These are phyloP conservation scores for Nephotettix cincticeps DNA, from an alignment of 1,140 invertebrate genomes.

Conservation along the genomic window DNA sequence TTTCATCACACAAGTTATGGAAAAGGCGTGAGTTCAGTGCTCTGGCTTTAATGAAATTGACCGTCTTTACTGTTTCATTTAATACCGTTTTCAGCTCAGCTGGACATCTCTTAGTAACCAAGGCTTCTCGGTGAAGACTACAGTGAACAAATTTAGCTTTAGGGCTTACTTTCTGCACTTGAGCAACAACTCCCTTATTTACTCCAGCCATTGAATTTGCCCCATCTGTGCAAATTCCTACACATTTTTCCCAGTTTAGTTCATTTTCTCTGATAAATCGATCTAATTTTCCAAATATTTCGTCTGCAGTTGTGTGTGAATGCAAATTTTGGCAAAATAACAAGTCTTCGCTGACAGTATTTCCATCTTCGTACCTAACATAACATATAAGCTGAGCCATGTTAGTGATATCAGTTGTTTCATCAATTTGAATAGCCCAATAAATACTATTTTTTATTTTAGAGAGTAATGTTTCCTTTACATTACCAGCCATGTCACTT, in stretches of 20 bases:
- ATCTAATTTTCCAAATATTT: background rate
- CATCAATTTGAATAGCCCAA: background rate
- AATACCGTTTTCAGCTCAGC: background rate
- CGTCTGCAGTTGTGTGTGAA: too few relatives aligned
- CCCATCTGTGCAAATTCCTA: constrained; percentile 3
- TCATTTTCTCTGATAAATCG: background rate
- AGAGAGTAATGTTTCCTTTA: background rate
- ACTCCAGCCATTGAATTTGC: too few relatives aligned
- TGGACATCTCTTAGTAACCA: background rate
- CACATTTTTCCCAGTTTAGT: background rate
- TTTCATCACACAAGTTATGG: background rate
- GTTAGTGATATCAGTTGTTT: background rate
- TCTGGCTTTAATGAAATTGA: background rate
- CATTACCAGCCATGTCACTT: constrained; percentile 3
- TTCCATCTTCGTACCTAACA: constrained; percentile 11
- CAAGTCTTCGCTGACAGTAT: background rate
- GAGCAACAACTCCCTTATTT: too few relatives aligned
- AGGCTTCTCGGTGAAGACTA: too few relatives aligned
- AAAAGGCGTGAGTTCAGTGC: background rate
- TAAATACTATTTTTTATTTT: background rate
- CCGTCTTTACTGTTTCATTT: background rate
- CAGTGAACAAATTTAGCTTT: too few relatives aligned
- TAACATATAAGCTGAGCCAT: constrained; percentile 7
- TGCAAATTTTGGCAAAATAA: constrained; percentile 5
- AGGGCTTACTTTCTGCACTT: too few relatives aligned